phyloP scores from a whole-genome alignment of 2,797 vertebrate species.

The Clarias laeviceps region DNA sequence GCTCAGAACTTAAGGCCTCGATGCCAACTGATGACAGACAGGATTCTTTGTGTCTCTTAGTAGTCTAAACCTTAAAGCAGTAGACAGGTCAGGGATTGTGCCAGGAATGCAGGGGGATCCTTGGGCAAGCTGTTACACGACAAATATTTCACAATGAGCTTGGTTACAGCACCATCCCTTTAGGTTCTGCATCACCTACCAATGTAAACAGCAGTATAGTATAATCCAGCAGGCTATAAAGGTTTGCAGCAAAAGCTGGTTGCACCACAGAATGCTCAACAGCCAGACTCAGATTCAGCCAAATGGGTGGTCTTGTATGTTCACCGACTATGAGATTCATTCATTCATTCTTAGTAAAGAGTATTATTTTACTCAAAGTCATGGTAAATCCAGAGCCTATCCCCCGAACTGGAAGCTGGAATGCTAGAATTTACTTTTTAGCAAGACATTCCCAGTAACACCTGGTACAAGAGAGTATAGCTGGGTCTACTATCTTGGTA shows the following conservation, averaged over 20 bases:
- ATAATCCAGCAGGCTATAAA: slow-evolving; percentile 43
- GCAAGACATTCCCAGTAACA: neutral
- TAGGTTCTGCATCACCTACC: slow-evolving; percentile 21
- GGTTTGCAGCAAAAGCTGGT: slow-evolving; percentile 22
- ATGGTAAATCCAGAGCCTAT: slow-evolving; percentile 6
- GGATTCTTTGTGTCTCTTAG: slow-evolving; percentile 20
- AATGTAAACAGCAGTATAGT: slow-evolving; percentile 40
- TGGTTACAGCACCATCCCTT: slow-evolving; percentile 26
- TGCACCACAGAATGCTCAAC: neutral
- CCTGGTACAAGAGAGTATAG: neutral
- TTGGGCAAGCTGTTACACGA: slow-evolving; percentile 61
- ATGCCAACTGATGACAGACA: slow-evolving; percentile 20
- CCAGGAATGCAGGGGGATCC: slow-evolving; percentile 41
- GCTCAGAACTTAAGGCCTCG: neutral
- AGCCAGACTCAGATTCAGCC: slow-evolving; percentile 1
- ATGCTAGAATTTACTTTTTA: neutral
- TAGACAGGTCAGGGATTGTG: slow-evolving; percentile 61
- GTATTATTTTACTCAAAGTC: neutral
- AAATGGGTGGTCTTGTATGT: slow-evolving; percentile 13
- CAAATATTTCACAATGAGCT: slow-evolving; percentile 61
- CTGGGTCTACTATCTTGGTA: neutral
- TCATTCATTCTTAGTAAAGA: neutral
- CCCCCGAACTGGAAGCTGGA: neutral
- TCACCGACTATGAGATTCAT: neutral
- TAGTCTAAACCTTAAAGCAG: slow-evolving; percentile 50